A percentile compares a stretch with the other conserved stretches of the same genome.
phyloP scores from a whole-genome alignment of 2,888 invertebrate species.

The Trichogramma dendrolimi region DNA sequence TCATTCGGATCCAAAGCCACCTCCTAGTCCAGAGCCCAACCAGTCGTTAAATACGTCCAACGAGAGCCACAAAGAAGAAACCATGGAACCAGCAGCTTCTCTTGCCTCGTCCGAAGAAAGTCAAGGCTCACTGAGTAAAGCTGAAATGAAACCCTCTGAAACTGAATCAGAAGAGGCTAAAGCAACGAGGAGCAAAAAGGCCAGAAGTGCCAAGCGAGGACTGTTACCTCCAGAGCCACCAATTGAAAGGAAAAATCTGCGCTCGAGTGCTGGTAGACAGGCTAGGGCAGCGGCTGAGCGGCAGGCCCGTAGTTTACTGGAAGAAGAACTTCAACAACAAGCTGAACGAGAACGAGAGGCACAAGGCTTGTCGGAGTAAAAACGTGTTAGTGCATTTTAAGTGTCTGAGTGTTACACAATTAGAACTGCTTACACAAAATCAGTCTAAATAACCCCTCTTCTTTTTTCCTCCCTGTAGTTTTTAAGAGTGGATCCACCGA shows the following conservation, averaged over 20 bases:
- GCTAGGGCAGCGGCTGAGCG: slow-evolving; percentile 56
- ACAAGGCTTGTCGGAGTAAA: slow-evolving; percentile 21
- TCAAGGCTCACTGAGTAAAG: slow-evolving; percentile 3
- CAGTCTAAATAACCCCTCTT: no score
- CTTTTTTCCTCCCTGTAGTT: background rate
- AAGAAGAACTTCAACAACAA: slow-evolving; percentile 57
- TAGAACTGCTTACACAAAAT: slow-evolving; percentile 13
- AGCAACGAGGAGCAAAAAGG: slow-evolving; percentile 45
- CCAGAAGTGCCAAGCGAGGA: slow-evolving; percentile 52
- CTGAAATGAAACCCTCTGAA: background rate
- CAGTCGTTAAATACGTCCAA: slow-evolving; percentile 14
- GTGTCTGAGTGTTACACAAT: background rate
- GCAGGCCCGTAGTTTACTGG: slow-evolving; percentile 52
- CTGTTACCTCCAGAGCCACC: slow-evolving; percentile 55
- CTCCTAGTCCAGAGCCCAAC: slow-evolving; percentile 13
- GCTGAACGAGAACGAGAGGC: slow-evolving; percentile 25
- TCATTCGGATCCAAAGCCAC: slow-evolving; percentile 9
- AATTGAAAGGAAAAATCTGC: slow-evolving; percentile 59
- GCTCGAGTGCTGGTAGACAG: slow-evolving; percentile 73
- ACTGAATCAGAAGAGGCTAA: slow-evolving; percentile 39
- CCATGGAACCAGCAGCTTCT: slow-evolving; percentile 16
- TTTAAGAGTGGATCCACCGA: slow-evolving; percentile 28
- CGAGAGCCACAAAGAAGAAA: slow-evolving; percentile 20
- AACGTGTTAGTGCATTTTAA: background rate
- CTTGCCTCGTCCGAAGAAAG: slow-evolving; percentile 25